These are phyloP conservation scores for Cyrtodaria siliqua DNA, from an alignment of 2,888 invertebrate genomes.

Conservation along the genomic window DNA sequence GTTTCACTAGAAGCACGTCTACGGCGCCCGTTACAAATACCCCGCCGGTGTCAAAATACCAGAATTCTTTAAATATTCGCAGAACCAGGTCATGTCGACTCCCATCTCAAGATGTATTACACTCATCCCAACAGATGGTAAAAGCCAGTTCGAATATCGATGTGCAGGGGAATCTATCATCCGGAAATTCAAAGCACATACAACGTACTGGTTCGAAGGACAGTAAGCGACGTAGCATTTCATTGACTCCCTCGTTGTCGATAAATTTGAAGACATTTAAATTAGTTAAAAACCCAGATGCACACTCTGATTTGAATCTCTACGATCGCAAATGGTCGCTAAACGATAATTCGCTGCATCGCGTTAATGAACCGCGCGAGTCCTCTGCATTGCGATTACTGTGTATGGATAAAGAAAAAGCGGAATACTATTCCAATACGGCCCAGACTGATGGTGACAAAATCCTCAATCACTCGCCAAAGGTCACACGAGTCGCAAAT, in stretches of 20 bases:
- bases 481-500: constrained; percentile 20
- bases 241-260: constrained; percentile 39
- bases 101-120: background rate
- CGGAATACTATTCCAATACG: background rate
- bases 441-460: background rate
- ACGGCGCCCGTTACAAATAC: background rate
- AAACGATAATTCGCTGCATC: constrained; percentile 30
- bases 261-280: constrained; percentile 24
- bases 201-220: constrained; percentile 26
- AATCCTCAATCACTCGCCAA: constrained; percentile 24
- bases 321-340: constrained; percentile 31
- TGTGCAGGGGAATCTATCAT: background rate
- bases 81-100: constrained; percentile 36
- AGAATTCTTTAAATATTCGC: background rate
- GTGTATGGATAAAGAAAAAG: background rate
- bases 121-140: background rate
- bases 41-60: background rate
- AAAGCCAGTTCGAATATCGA: constrained; percentile 38
- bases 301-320: background rate
- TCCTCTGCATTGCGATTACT: constrained; percentile 31
- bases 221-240: constrained; percentile 13
- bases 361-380: constrained; percentile 17
- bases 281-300: constrained; percentile 4
- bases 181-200: background rate
- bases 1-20: background rate